Conservation (phyloP, 2,113 vertebrate genomes). For the Reinhardtius hippoglossoides region DNA sequence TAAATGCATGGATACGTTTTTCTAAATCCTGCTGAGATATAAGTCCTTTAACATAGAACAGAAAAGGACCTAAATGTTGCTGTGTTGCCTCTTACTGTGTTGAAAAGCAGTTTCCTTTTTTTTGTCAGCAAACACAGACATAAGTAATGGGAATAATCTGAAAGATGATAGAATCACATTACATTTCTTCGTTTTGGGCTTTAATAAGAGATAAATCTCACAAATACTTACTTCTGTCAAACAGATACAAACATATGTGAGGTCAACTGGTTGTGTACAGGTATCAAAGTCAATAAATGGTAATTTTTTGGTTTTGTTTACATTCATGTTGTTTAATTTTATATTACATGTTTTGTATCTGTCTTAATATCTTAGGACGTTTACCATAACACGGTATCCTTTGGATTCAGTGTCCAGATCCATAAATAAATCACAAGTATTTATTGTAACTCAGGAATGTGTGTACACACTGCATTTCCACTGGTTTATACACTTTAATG, state of each 20-base stretch:
- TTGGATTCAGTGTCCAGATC: background rate
- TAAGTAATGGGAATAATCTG: too few species aligned
- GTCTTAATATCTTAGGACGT: too few species aligned
- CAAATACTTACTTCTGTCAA: background rate
- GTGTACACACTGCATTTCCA: background rate
- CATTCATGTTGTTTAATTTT: background rate
- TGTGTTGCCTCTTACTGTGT: too few species aligned
- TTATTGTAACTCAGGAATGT: background rate
- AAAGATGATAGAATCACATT: background rate
- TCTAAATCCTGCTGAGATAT: too few species aligned
- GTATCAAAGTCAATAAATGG: background rate
- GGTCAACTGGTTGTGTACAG: background rate
- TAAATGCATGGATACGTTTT: too few species aligned
- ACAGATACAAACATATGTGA: background rate
- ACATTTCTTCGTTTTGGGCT: background rate
- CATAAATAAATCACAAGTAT: slow-evolving; percentile 1
- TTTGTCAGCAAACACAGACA: too few species aligned
- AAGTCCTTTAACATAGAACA: too few species aligned
- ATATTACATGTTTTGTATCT: background rate
- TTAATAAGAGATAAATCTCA: background rate
- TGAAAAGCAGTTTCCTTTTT: too few species aligned
- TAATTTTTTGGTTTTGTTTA: too few species aligned
- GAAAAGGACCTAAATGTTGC: too few species aligned
- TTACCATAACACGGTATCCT: background rate
- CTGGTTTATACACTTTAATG: background rate